phyloP scores from a whole-genome alignment of 2,888 invertebrate genomes.

The Agriopis aurantiaria region DNA sequence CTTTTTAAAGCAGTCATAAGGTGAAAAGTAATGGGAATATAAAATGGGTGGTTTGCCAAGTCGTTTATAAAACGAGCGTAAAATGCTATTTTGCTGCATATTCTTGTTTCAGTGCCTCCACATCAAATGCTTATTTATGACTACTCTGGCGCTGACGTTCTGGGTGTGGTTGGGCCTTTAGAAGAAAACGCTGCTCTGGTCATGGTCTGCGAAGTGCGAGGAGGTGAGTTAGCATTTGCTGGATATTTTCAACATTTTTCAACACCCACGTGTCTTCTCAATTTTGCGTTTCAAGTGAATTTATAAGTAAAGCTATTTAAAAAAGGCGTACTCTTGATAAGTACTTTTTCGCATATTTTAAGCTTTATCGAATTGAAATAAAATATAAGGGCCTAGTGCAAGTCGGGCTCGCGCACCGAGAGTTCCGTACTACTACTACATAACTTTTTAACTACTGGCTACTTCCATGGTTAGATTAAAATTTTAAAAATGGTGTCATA shows the following conservation, averaged over 20 bases:
- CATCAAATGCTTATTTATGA: conserved; percentile 94
- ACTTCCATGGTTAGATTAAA: too few species aligned
- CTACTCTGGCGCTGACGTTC: conserved; percentile 93
- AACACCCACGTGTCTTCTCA: neutral
- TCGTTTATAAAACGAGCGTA: conserved; percentile 36
- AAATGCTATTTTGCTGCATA: conserved; percentile 34
- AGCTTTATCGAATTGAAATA: too few species aligned
- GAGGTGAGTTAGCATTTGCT: conserved; percentile 88
- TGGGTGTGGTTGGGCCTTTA: conserved; percentile 92
- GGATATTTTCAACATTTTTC: neutral
- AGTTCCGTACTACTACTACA: too few species aligned
- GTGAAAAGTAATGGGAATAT: conserved; percentile 36
- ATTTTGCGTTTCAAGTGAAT: neutral
- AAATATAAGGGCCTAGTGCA: too few species aligned
- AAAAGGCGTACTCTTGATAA: too few species aligned
- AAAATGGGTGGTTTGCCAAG: conserved; percentile 38
- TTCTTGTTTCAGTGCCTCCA: conserved; percentile 92
- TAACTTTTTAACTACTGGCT: too few species aligned
- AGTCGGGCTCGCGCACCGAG: too few species aligned
- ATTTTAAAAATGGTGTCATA: too few species aligned
- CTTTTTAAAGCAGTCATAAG: conserved; percentile 33
- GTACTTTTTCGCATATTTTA: too few species aligned
- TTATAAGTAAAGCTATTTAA: neutral
- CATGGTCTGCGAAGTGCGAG: conserved; percentile 94
- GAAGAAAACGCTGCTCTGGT: conserved; percentile 93